phyloP scores from a whole-genome alignment of 2,888 invertebrate species.

The Hoplodrina ambigua region DNA sequence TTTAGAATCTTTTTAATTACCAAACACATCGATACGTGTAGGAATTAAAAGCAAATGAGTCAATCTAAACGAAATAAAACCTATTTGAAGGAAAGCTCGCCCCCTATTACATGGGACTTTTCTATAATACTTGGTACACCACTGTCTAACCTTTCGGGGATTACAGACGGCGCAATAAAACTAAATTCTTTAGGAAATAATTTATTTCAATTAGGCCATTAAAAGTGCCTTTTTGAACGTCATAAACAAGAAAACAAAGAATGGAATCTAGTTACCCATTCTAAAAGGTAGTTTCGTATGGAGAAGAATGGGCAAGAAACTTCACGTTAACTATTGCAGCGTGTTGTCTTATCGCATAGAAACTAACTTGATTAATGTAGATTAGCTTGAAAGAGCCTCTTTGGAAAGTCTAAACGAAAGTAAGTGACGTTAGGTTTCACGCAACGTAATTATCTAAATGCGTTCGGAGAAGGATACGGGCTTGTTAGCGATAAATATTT shows the following conservation, averaged over 20 bases:
- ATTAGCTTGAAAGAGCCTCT: slow-evolving; percentile 41
- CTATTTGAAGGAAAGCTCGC: background rate
- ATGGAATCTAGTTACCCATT: no score
- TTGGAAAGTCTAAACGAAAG: slow-evolving; percentile 52
- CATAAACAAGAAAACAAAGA: no score
- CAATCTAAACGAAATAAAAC: background rate
- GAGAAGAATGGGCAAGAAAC: background rate
- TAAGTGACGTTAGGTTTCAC: slow-evolving; percentile 25
- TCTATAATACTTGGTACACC: no score
- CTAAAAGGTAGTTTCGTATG: no score
- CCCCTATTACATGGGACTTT: no score
- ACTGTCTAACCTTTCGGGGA: no score
- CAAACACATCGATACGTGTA: background rate
- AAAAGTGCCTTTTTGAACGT: no score
- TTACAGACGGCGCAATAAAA: background rate
- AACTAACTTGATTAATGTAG: slow-evolving; percentile 44
- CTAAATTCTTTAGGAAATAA: no score
- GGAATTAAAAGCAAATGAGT: background rate
- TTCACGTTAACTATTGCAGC: slow-evolving; percentile 5
- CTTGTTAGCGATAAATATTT: background rate
- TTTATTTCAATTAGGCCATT: no score
- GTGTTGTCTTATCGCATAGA: slow-evolving; percentile 25
- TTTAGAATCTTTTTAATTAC: slow-evolving; percentile 8
- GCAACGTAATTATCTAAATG: slow-evolving; percentile 33
- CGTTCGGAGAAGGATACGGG: slow-evolving; percentile 27